A percentile compares a stretch with the other conserved stretches of the same genome.
phyloP scores from a whole-genome alignment of 23 tunicate genomes.

The Phallusia fumigata region DNA sequence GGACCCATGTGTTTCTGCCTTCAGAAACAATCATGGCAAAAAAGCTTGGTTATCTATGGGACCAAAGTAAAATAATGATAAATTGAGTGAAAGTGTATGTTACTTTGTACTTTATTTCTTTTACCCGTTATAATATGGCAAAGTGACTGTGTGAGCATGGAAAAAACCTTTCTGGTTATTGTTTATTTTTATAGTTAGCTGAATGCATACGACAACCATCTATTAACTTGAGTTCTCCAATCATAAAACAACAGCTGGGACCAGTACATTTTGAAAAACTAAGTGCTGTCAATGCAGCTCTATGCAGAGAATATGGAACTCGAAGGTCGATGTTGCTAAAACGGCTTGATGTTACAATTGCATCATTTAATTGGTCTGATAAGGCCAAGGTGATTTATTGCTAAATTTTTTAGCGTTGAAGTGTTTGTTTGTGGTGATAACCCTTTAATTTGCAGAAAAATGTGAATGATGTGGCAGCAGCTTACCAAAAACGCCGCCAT shows the following conservation, averaged over 20 bases:
- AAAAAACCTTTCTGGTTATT: no score
- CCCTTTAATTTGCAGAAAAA: slow-evolving; percentile 40
- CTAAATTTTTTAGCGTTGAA: background rate
- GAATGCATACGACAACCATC: no score
- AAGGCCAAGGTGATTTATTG: slow-evolving; percentile 54
- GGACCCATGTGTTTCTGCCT: no score
- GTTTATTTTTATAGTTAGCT: no score
- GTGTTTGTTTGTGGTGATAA: background rate
- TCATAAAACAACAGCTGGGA: slow-evolving; percentile 58
- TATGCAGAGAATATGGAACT: slow-evolving; percentile 47
- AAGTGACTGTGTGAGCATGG: no score
- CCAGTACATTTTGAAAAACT: slow-evolving; percentile 79
- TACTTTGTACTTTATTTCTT: no score
- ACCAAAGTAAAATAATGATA: no score
- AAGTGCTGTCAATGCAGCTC: slow-evolving; percentile 47
- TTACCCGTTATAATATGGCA: no score
- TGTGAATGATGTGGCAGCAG: slow-evolving; percentile 43
- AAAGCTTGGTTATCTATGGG: no score
- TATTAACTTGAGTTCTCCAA: slow-evolving; percentile 38
- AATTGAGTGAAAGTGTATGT: no score
- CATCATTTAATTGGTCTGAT: slow-evolving; percentile 88
- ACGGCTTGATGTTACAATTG: slow-evolving; percentile 80
- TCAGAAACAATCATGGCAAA: no score
- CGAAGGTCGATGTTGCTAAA: slow-evolving; percentile 76
- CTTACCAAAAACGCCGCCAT: slow-evolving; percentile 63